phyloP scores from a whole-genome alignment of 1,140 invertebrate species.

The Pissodes strobi region DNA sequence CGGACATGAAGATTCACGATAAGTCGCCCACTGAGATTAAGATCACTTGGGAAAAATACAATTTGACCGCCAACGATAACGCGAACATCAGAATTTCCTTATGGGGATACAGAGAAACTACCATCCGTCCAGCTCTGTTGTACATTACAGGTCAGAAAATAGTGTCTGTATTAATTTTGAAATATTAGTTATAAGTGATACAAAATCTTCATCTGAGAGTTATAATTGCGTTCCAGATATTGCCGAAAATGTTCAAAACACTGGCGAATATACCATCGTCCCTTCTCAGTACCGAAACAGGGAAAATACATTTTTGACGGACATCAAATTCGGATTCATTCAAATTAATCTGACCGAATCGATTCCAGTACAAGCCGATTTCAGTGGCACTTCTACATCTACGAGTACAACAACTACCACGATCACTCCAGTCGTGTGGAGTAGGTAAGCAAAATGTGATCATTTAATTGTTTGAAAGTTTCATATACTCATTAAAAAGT shows the following conservation, averaged over 20 bases:
- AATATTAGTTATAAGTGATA: background rate
- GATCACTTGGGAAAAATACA: slow-evolving; percentile 81
- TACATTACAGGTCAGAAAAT: slow-evolving; percentile 59
- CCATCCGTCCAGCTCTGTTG: slow-evolving; percentile 70
- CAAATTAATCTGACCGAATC: slow-evolving; percentile 88
- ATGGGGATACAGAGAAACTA: slow-evolving; percentile 85
- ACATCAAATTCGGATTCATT: slow-evolving; percentile 87
- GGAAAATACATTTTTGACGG: slow-evolving; percentile 68
- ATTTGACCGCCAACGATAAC: slow-evolving; percentile 80
- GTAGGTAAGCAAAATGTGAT: slow-evolving; percentile 56
- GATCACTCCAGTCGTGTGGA: slow-evolving; percentile 85
- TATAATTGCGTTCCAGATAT: slow-evolving; percentile 26
- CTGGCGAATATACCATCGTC: slow-evolving; percentile 49
- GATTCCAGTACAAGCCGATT: slow-evolving; percentile 84
- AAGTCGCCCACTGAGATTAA: slow-evolving; percentile 71
- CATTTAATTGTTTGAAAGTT: no score
- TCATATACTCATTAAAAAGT: no score
- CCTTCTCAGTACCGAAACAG: slow-evolving; percentile 62
- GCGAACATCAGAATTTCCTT: slow-evolving; percentile 78
- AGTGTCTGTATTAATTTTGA: background rate
- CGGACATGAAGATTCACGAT: slow-evolving; percentile 72
- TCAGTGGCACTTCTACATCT: slow-evolving; percentile 60
- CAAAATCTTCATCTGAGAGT: no score
- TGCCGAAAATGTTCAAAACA: slow-evolving; percentile 45
- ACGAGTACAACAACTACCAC: slow-evolving; percentile 59